Evolutionary conservation across 2,888 invertebrate species (phyloP).

Genomic region (Zygogramma bicolorata): DNA sequence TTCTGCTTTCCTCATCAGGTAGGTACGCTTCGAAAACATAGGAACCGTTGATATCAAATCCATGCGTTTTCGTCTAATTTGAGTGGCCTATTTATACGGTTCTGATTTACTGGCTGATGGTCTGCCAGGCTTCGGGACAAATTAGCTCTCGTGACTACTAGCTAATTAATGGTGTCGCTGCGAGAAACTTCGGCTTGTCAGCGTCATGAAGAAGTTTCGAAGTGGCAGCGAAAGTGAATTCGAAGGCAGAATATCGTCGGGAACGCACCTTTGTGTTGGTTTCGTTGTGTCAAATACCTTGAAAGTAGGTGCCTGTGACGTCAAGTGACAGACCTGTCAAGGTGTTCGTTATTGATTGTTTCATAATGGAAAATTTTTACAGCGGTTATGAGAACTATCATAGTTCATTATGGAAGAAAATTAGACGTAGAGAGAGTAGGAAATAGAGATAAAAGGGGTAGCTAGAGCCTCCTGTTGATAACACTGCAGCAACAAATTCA

Average conservation of each 20-base stretch:
- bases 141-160: background rate
- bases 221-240: background rate
- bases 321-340: background rate
- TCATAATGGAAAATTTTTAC: too few species aligned
- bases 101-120: slow-evolving; percentile 6
- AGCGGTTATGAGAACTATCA: too few species aligned
- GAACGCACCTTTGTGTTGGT: background rate
- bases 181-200: background rate
- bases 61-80: too few species aligned
- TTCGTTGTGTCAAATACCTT: background rate
- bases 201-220: background rate
- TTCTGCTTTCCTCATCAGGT: too few species aligned
- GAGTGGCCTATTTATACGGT: background rate
- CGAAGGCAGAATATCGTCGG: background rate
- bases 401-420: too few species aligned
- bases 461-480: too few species aligned
- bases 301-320: background rate
- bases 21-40: too few species aligned
- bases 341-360: too few species aligned
- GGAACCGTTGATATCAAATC: too few species aligned
- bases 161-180: background rate
- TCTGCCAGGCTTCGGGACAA: background rate
- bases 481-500: too few species aligned
- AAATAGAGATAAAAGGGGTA: too few species aligned
- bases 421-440: too few species aligned